Conservation (phyloP, 2,113 vertebrate species). For the Marmota monax region DNA sequence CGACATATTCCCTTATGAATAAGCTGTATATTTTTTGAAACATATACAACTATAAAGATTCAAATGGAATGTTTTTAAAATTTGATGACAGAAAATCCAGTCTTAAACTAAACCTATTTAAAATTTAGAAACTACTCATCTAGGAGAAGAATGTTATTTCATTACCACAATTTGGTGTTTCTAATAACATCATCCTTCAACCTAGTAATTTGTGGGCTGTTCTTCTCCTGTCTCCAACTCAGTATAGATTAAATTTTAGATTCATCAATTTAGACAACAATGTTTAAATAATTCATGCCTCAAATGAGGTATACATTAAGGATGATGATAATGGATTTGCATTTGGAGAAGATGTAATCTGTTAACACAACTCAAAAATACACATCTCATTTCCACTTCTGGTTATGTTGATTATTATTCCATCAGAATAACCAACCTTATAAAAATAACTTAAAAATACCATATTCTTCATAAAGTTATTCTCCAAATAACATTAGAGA, state of each 20-base stretch:
- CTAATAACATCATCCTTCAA: conserved; percentile 5
- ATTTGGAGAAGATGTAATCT: conserved; percentile 51
- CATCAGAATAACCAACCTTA: neutral
- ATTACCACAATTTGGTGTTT: conserved; percentile 51
- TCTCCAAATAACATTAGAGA: neutral
- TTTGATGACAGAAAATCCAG: neutral
- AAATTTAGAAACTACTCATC: conserved; percentile 28
- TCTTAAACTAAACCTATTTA: neutral
- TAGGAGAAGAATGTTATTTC: conserved; percentile 38
- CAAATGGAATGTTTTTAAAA: conserved; percentile 22
- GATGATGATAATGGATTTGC: conserved; percentile 64
- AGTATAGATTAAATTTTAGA: conserved; percentile 72
- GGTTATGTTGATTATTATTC: neutral
- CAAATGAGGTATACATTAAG: conserved; percentile 73
- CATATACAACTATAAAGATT: neutral
- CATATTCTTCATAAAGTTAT: neutral
- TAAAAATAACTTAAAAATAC: neutral
- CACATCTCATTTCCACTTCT: neutral
- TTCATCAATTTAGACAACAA: conserved; percentile 62
- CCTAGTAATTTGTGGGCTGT: conserved; percentile 38
- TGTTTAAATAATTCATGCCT: conserved; percentile 75
- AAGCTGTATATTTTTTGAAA: neutral
- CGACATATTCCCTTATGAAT: neutral
- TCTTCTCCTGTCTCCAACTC: conserved; percentile 39
- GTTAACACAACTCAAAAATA: conserved; percentile 51